These are phyloP conservation scores for Dromiciops gliroides DNA, from an alignment of 2,113 vertebrate genomes.

Conservation along the genomic window DNA sequence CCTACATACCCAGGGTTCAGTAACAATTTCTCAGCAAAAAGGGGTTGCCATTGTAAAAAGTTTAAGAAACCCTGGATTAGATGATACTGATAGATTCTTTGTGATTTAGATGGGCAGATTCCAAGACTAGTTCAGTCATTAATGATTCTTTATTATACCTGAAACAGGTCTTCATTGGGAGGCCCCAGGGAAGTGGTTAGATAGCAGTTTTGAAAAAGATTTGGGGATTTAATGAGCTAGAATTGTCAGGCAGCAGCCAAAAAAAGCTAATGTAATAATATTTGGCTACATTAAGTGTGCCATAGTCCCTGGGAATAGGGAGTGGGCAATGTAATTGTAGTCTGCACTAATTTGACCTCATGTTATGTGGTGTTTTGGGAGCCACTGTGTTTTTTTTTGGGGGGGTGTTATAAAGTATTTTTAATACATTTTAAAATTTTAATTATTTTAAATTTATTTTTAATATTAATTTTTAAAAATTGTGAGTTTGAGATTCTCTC, in stretches of 20 bases:
- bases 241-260: background rate
- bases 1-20: too few relatives aligned
- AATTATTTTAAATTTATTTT: background rate
- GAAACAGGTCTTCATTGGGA: too few relatives aligned
- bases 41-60: too few relatives aligned
- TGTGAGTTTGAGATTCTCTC: background rate
- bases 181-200: background rate
- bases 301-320: background rate
- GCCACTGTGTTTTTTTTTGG: too few relatives aligned
- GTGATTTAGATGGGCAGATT: background rate
- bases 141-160: background rate
- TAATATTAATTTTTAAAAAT: background rate
- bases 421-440: background rate
- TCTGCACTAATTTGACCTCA: background rate
- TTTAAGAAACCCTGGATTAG: too few relatives aligned
- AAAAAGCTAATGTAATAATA: background rate
- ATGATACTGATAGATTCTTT: background rate
- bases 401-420: background rate
- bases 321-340: background rate
- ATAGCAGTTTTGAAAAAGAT: background rate
- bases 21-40: too few relatives aligned
- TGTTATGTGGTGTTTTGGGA: background rate
- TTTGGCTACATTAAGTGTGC: background rate
- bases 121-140: background rate
- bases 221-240: background rate